These are phyloP conservation scores for Narcine bancroftii DNA, from an alignment of 2,113 vertebrate genomes.

Conservation along the genomic window DNA sequence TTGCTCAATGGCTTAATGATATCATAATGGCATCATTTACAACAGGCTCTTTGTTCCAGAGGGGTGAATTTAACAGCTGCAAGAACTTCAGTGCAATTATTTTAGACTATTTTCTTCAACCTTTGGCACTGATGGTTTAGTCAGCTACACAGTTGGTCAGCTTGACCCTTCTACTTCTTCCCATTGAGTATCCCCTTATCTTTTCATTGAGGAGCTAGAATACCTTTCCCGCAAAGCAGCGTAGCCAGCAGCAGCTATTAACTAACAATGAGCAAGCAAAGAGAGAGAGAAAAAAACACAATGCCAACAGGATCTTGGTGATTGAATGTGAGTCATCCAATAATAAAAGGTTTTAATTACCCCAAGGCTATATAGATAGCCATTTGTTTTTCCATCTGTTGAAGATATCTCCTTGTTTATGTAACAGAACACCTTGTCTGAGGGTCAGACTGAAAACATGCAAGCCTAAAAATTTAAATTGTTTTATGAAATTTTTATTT, in stretches of 20 bases:
- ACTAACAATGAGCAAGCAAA: neutral
- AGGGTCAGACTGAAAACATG: neutral
- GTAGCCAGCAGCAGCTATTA: neutral
- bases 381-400: neutral
- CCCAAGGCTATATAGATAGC: neutral
- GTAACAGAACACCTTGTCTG: too few relatives aligned
- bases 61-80: neutral
- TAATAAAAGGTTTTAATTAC: neutral
- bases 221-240: too few relatives aligned
- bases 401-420: neutral
- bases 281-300: neutral
- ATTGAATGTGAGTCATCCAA: neutral
- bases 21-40: neutral
- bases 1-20: neutral
- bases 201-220: neutral
- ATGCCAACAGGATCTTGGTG: neutral
- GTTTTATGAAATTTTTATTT: too few relatives aligned
- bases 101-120: neutral
- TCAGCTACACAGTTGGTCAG: neutral
- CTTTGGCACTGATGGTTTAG: neutral
- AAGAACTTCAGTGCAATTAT: neutral
- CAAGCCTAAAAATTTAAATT: too few relatives aligned
- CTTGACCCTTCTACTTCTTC: neutral
- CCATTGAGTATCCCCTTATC: neutral
- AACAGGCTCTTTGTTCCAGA: neutral